These are phyloP conservation scores for Arizona elegans DNA, from an alignment of 2,113 vertebrate genomes.

Conservation along the genomic window DNA sequence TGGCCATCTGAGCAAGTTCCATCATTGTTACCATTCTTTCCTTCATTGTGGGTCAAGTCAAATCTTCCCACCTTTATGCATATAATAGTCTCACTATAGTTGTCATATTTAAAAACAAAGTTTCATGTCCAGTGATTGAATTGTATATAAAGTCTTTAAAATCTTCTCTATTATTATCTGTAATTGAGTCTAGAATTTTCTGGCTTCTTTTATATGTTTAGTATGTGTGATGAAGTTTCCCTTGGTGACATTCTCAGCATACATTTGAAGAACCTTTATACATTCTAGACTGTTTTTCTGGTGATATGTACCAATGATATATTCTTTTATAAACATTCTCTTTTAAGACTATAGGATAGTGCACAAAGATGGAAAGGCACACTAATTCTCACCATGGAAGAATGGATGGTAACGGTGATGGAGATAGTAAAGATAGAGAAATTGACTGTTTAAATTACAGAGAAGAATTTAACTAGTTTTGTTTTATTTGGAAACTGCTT, in stretches of 20 bases:
- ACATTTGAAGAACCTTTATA: background rate
- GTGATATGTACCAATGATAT: background rate
- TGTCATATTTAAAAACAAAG: no score
- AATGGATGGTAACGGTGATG: background rate
- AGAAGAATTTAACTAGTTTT: background rate
- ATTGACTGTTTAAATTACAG: background rate
- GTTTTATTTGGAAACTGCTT: background rate
- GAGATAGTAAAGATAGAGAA: background rate
- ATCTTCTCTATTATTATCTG: no score
- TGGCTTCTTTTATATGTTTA: background rate
- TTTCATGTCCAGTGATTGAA: no score
- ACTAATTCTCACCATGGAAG: background rate
- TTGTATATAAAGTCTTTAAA: no score
- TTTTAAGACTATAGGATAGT: background rate
- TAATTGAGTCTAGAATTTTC: no score
- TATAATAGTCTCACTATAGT: no score
- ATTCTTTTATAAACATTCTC: background rate
- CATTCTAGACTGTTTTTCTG: background rate
- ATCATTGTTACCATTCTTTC: no score
- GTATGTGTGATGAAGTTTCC: background rate
- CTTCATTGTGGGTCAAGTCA: no score
- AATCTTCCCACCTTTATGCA: no score
- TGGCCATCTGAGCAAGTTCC: no score
- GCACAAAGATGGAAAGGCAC: background rate
- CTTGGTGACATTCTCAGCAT: background rate